Evolutionary conservation across 1,140 invertebrate genomes (phyloP).

Genomic region (Drosophila triauraria): DNA sequence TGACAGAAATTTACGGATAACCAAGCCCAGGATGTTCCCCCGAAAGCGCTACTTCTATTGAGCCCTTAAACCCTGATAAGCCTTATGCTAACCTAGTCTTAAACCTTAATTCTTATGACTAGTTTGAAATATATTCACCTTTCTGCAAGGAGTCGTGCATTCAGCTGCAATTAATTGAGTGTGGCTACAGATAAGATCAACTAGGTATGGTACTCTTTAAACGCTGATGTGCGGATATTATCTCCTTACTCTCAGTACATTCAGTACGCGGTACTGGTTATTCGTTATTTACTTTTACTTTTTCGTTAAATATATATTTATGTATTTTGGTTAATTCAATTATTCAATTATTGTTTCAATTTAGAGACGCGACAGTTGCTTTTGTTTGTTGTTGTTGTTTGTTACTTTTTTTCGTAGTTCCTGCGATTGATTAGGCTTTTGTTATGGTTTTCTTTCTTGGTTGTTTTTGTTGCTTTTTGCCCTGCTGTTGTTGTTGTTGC

Average conservation of each 20-base stretch:
- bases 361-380: slow-evolving; percentile 46
- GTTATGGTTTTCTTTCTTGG: slow-evolving; percentile 15
- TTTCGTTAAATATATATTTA: slow-evolving; percentile 20
- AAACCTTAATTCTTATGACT: slow-evolving; percentile 45
- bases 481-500: slow-evolving; percentile 1
- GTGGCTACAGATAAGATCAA: slow-evolving; percentile 63
- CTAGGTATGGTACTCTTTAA: slow-evolving; percentile 40
- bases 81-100: slow-evolving; percentile 40
- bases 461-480: slow-evolving; percentile 30
- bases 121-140: slow-evolving; percentile 73
- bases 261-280: slow-evolving; percentile 17
- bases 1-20: background rate
- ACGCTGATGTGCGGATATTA: slow-evolving; percentile 34
- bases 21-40: background rate
- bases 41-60: background rate
- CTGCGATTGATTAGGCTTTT: slow-evolving; percentile 28
- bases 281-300: slow-evolving; percentile 19
- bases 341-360: slow-evolving; percentile 54
- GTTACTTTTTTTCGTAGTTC: slow-evolving; percentile 12
- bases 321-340: slow-evolving; percentile 34
- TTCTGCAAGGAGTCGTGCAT: slow-evolving; percentile 82
- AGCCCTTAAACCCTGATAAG: background rate
- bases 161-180: slow-evolving; percentile 80
- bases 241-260: slow-evolving; percentile 28
- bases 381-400: slow-evolving; percentile 40